These are phyloP conservation scores for Dysmachus trigonus DNA, from an alignment of 2,888 invertebrate species.

Conservation along the genomic window DNA sequence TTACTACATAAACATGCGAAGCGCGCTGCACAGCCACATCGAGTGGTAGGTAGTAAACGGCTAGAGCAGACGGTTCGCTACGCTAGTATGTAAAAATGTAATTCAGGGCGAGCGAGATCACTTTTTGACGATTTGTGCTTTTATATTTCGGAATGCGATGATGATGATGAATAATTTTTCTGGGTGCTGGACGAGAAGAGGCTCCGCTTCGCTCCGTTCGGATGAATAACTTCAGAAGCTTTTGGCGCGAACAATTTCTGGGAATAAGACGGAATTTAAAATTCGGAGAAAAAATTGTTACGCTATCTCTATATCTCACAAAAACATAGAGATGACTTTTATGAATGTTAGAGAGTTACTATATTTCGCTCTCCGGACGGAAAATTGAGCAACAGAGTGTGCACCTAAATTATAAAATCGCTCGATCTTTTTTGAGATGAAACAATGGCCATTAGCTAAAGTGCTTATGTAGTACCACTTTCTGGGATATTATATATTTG, in stretches of 20 bases:
- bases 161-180: conserved; percentile 13
- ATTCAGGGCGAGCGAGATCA: conserved; percentile 15
- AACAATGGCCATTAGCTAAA: neutral
- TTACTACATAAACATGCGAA: neutral
- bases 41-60: neutral
- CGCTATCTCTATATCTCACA: neutral
- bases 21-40: neutral
- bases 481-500: neutral
- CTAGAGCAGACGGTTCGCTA: no score
- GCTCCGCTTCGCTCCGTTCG: no score
- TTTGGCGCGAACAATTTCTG: neutral
- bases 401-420: neutral
- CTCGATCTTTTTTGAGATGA: neutral
- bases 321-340: neutral
- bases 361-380: neutral
- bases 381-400: neutral
- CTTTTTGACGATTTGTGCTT: conserved; percentile 31
- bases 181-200: neutral
- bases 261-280: neutral
- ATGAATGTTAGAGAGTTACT: neutral
- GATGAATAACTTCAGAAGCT: neutral
- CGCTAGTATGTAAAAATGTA: neutral
- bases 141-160: conserved; percentile 26
- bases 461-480: neutral
- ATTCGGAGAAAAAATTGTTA: neutral